Percentiles rank a stretch among this genome's conserved stretches.
These are phyloP conservation scores for Lasaia peninsularis DNA, from an alignment of 1,140 invertebrate genomes.

Conservation along the genomic window DNA sequence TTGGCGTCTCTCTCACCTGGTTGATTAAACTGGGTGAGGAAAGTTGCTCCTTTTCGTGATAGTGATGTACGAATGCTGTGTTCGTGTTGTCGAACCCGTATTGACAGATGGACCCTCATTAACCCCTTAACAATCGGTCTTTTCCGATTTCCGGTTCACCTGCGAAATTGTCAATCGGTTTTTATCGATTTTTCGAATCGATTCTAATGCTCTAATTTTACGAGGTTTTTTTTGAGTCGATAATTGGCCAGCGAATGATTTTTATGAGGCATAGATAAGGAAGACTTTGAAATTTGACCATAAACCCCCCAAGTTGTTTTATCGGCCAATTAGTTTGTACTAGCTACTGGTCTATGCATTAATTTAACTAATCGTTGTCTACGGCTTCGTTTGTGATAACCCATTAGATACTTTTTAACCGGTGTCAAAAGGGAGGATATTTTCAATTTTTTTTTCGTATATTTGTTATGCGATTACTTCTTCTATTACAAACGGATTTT, in stretches of 20 bases:
- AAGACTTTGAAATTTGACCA: not conserved
- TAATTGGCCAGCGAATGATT: conserved; percentile 2
- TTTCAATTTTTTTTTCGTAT: not conserved
- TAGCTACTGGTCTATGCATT: too few relatives aligned
- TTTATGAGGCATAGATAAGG: not conserved
- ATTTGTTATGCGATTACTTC: too few relatives aligned
- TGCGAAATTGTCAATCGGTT: conserved; percentile 18
- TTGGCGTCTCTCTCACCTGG: conserved; percentile 36
- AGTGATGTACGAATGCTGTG: conserved; percentile 25
- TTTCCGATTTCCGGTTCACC: conserved; percentile 33
- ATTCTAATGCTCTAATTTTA: not conserved
- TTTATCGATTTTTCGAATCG: not conserved
- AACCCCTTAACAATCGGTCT: conserved; percentile 26
- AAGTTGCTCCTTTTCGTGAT: conserved; percentile 49
- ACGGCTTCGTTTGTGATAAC: too few relatives aligned
- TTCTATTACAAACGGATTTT: too few relatives aligned
- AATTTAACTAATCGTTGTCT: not conserved
- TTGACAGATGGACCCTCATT: conserved; percentile 45
- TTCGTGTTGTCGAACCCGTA: conserved; percentile 31
- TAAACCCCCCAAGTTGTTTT: not conserved
- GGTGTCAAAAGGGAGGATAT: too few relatives aligned
- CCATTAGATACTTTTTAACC: too few relatives aligned
- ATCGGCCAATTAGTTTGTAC: not conserved
- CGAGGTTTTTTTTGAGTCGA: not conserved
- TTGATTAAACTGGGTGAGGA: conserved; percentile 59